Evolutionary conservation across 2,797 vertebrate genomes (phyloP).

Genomic region (Phataginus tricuspis): DNA sequence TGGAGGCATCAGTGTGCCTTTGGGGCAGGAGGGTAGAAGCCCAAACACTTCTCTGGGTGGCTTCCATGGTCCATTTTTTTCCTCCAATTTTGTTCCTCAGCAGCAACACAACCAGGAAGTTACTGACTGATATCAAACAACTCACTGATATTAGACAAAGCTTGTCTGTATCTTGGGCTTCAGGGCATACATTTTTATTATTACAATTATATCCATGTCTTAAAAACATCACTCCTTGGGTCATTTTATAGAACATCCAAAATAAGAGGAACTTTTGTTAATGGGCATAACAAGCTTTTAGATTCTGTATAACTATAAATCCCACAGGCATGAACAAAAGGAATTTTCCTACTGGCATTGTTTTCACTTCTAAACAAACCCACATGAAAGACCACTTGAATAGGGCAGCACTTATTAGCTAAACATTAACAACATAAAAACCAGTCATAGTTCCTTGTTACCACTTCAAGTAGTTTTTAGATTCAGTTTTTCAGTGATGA

Average conservation of each 20-base stretch:
- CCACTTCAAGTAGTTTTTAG: slow-evolving; percentile 59
- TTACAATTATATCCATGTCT: neutral
- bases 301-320: neutral
- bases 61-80: neutral
- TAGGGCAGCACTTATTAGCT: slow-evolving; percentile 2
- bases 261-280: slow-evolving; percentile 25
- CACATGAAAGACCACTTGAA: slow-evolving; percentile 40
- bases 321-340: neutral
- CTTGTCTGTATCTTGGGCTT: neutral
- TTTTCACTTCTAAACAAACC: slow-evolving; percentile 59
- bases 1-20: neutral
- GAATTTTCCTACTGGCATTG: neutral
- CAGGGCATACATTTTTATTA: slow-evolving; percentile 38
- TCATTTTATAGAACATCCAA: neutral
- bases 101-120: slow-evolving; percentile 24
- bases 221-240: slow-evolving; percentile 2
- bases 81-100: neutral
- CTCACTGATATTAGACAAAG: slow-evolving; percentile 6
- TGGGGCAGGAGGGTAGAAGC: neutral
- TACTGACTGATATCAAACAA: neutral
- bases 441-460: slow-evolving; percentile 21
- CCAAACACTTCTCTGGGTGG: neutral
- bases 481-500: slow-evolving; percentile 34
- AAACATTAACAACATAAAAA: slow-evolving; percentile 37
- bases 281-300: neutral